Percentiles rank a stretch among this genome's conserved stretches.
phyloP scores from a whole-genome alignment of 1,140 invertebrate genomes.

The Cryptotermes secundus region DNA sequence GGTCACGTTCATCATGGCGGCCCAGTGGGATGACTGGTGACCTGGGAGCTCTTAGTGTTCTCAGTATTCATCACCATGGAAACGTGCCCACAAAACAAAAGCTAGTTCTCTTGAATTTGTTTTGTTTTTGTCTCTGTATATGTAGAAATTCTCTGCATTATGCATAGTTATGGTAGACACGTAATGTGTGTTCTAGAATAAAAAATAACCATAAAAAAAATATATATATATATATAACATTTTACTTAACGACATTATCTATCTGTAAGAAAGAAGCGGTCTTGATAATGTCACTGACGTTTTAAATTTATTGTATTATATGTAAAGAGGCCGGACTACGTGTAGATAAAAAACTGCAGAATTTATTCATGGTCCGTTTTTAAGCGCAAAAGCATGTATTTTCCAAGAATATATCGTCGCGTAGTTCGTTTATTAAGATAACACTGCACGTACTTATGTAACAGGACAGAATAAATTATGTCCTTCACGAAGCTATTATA shows the following conservation, averaged over 20 bases:
- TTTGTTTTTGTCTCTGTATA: not conserved
- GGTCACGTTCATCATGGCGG: constrained; percentile 2
- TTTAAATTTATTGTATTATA: no score
- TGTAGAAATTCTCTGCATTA: constrained; percentile 5
- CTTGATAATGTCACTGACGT: no score
- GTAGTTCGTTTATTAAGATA: no score
- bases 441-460: no score
- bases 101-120: not conserved
- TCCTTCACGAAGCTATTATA: no score
- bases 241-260: not conserved
- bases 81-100: not conserved
- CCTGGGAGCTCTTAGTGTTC: not conserved
- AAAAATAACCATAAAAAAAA: not conserved
- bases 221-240: not conserved
- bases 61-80: constrained; percentile 11
- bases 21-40: not conserved
- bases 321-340: no score
- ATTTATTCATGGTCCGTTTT: no score
- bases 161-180: not conserved
- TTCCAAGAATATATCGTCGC: no score
- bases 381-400: no score
- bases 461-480: no score
- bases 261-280: not conserved
- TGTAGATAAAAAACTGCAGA: no score
- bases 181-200: not conserved